Evolutionary conservation across 2,888 invertebrate genomes (phyloP), one percentile per base, ranked within the genome.

Genomic region (Uloborus plumipes): DNA sequence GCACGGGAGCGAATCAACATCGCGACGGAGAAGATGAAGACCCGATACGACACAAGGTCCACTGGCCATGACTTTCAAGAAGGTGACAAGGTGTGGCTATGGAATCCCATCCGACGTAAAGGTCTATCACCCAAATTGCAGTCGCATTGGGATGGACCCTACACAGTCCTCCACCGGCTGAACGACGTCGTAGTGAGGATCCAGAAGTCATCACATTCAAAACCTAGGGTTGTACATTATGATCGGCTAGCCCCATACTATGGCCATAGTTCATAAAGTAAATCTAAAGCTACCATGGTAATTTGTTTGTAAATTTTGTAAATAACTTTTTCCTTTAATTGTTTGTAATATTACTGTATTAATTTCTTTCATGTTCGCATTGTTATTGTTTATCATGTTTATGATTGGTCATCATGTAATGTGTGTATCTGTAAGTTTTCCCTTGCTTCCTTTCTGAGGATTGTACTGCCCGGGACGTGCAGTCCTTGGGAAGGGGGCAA

Each of bases 81-180:
- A 69, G 67, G 53, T 7, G 67, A 69, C 22, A 15, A 55, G n/a
- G 51, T 69, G 6, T 69, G 67, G 67, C 15, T 69, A 16, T 69
- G 26, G n/a, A 55, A 69, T 50, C 67, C 67, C 6, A 22, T 26
- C 53, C 51, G 49, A 31, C 49, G 11, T 0, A 47, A 50, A 65
- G 39, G 39, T 14, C 49, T 65, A 1, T 47, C 49, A 26, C 39
- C 65, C n/a, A 65, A 65, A 31, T 47, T 65, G n/a, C 65, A 65
- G 18, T 50, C n/a, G n/a, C 13, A 14, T 15, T 65, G 65, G 50
- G 65, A 65, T 13, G 65, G 65, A n/a, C 47, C 65, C 13, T 47
- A 50, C 20, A 65, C 14, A 47, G 50, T 65, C 65, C n/a, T 65
- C 14, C 39, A 65, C 9, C 13, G 39, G 9, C 50, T 65, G 47